Conservation (phyloP, 1,140 invertebrate species). For the Zaprionus lachaisei region DNA sequence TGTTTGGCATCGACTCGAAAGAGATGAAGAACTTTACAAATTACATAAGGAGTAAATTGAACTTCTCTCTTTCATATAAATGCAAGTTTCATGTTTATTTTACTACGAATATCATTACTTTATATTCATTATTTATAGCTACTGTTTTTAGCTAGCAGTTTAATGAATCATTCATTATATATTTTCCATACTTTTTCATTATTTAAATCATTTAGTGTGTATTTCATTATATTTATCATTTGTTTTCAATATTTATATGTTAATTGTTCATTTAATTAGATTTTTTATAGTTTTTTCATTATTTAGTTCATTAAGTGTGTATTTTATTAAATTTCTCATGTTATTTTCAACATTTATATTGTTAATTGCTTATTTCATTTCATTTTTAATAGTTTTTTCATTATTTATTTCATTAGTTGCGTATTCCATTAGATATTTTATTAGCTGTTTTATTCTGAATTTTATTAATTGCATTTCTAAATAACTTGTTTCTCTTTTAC, state of each 20-base stretch:
- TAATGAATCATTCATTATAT: no score
- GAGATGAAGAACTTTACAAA: background rate
- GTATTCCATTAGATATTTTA: background rate
- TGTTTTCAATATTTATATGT: background rate
- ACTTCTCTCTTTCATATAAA: background rate
- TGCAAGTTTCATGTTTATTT: background rate
- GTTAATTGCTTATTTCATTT: background rate
- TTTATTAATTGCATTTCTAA: background rate
- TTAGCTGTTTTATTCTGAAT: background rate
- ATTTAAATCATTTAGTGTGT: background rate
- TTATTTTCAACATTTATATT: background rate
- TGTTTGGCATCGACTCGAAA: conserved; percentile 39
- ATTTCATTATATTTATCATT: background rate
- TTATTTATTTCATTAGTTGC: background rate
- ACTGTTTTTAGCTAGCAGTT: no score
- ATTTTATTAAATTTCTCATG: background rate
- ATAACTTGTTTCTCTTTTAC: background rate
- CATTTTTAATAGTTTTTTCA: background rate
- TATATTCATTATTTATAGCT: background rate
- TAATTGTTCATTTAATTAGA: background rate
- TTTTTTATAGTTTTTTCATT: background rate
- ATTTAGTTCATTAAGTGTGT: background rate
- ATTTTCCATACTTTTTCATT: background rate
- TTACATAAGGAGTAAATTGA: background rate
- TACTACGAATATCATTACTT: background rate